Evolutionary conservation across 2,888 invertebrate species (phyloP), one percentile per base, ranked within the genome.

Genomic region (Sinhomidia bicolor): DNA sequence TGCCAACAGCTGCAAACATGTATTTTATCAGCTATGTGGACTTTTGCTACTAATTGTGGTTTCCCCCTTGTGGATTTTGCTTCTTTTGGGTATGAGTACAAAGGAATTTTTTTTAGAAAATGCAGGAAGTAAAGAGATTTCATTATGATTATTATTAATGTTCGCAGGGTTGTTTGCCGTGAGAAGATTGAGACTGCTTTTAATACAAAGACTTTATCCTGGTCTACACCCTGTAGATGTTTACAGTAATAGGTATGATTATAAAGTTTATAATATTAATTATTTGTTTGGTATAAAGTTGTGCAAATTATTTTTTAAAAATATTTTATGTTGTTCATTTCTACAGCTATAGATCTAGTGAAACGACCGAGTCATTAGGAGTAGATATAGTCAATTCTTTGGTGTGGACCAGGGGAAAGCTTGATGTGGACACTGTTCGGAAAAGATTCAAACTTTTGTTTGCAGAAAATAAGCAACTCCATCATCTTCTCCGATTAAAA

Each of bases 1-100:
- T 65, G 79, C 79, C n/a, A 68, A 68, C 68, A 65, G 41, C 23
- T 85, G 85, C 79, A 79, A 79, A 32, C 47, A 79, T 47, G 44
- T 51, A 23, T 78, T 85, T 79, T 79, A 79, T 79, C 85, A 85
- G 29, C 2, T 85, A 10, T 78, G 85, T 26, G 85, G 85, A 51
- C 36, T 85, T 14, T 23, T 85, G 23, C 85, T 85, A 1, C 68
- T 85, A 1, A 14, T 85, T n/a, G 44, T 68, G 4, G 47, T 68
- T 4, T 85, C 68, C 3, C 79, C 85, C 9, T 6, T 79, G 0
- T 68, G 65, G 85, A 79, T 85, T 0, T 32, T 85, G 20, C 65
- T 85, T 62, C 10, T 79, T 85, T 9, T 85, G 26, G 85, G 85
- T 85, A 62, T 2, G 54, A 17, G 10, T 20, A n/a, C 12, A 47